phyloP scores from a whole-genome alignment of 1,140 invertebrate genomes.

The Drusus annulatus region DNA sequence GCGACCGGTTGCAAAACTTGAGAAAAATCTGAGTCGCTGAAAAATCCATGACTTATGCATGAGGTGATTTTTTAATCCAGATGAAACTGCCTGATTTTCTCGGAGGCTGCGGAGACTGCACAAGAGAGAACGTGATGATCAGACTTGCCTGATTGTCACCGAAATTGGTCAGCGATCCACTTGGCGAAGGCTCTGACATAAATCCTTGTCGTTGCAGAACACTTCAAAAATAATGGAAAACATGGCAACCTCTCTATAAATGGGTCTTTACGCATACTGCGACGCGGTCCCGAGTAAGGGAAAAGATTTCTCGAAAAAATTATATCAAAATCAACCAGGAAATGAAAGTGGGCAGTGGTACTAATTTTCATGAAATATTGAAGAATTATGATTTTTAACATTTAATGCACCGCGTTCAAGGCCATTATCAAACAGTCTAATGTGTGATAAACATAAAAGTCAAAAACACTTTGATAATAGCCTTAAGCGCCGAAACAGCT shows the following conservation, averaged over 20 bases:
- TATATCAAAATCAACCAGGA: no score
- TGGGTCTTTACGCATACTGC: constrained; percentile 13
- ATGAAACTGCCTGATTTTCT: constrained; percentile 14
- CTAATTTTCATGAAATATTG: no score
- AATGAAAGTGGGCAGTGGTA: no score
- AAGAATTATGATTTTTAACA: no score
- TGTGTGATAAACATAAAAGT: no score
- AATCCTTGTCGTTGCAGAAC: constrained; percentile 21
- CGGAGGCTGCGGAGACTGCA: not conserved
- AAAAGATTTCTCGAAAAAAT: not conserved
- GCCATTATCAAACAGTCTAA: no score
- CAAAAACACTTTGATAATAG: no score
- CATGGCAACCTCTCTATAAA: not conserved
- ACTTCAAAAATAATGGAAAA: constrained; percentile 29
- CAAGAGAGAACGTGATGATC: constrained; percentile 2
- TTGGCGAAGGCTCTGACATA: constrained; percentile 15
- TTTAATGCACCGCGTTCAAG: no score
- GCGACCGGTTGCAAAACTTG: constrained; percentile 4
- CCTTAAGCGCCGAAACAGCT: no score
- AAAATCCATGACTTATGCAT: constrained; percentile 32
- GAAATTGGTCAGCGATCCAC: constrained; percentile 27
- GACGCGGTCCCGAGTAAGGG: not conserved
- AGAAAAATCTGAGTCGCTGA: not conserved
- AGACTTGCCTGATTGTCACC: constrained; percentile 25
- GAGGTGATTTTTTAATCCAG: constrained; percentile 19